Percentiles rank a stretch among this genome's conserved stretches.
Conservation (phyloP, 64 coral and sea anemone genomes). For the Montipora cactus region DNA sequence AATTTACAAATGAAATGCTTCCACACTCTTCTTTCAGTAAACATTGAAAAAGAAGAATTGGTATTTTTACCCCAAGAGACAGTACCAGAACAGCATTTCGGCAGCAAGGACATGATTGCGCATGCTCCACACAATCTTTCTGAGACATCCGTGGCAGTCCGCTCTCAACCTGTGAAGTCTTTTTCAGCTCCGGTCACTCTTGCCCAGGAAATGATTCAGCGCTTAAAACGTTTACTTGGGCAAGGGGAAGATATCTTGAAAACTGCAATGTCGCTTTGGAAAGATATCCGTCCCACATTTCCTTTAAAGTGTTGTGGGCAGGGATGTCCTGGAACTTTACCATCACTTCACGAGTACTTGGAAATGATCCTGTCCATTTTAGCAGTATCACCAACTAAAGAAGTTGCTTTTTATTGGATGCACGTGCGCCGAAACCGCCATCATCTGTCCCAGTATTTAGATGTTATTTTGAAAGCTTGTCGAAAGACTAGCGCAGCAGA, state of each 20-base stretch:
- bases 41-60: not conserved
- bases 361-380: not conserved
- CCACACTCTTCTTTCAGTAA: not conserved
- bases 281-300: not conserved
- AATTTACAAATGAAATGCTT: not conserved
- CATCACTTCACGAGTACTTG: not conserved
- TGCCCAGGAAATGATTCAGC: not conserved
- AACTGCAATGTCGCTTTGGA: not conserved
- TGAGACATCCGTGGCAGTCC: not conserved
- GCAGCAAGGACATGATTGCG: not conserved
- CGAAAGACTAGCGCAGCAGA: not conserved
- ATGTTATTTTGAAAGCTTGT: slow-evolving; percentile 23
- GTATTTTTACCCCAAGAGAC: not conserved
- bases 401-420: not conserved
- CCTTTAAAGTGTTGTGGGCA: not conserved
- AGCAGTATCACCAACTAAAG: not conserved
- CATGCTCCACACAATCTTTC: no score
- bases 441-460: not conserved
- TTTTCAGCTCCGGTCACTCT: not conserved
- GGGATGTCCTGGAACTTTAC: not conserved
- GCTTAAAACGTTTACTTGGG: not conserved
- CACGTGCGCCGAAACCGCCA: not conserved
- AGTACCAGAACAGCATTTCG: not conserved
- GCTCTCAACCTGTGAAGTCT: not conserved
- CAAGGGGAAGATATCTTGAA: not conserved